phyloP scores from a whole-genome alignment of 2,888 invertebrate genomes.

The Chirona hameri region DNA sequence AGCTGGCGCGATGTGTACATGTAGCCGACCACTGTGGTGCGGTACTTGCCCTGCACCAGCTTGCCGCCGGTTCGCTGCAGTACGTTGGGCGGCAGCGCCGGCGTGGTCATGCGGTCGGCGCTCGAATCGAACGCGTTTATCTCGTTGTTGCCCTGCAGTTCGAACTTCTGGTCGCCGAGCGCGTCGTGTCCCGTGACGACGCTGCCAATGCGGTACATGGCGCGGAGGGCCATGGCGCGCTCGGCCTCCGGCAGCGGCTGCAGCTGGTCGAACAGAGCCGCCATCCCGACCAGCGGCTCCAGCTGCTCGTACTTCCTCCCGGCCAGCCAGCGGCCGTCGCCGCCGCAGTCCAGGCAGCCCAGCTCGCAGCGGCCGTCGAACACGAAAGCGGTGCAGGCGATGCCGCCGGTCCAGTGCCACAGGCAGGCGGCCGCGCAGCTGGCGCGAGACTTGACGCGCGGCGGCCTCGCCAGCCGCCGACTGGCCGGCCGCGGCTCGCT shows the following conservation, averaged over 20 bases:
- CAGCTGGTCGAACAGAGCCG: neutral
- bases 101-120: neutral
- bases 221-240: neutral
- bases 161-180: neutral
- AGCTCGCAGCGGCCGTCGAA: neutral
- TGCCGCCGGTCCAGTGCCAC: neutral
- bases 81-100: neutral
- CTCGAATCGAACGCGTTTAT: neutral
- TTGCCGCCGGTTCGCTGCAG: neutral
- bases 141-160: neutral
- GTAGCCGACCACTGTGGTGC: neutral
- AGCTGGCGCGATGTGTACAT: neutral
- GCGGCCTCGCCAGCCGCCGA: neutral
- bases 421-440: conserved; percentile 24
- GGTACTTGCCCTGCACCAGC: too few relatives aligned
- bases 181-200: neutral
- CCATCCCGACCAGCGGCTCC: neutral
- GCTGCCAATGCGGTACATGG: neutral
- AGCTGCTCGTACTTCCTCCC: neutral
- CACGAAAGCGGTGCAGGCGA: neutral
- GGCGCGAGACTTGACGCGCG: neutral
- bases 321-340: neutral
- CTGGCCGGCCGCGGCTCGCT: neutral
- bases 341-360: conserved; percentile 4
- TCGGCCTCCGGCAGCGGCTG: neutral